Evolutionary conservation across 2,797 vertebrate genomes (phyloP).

Genomic region (Buceros bicornis): DNA sequence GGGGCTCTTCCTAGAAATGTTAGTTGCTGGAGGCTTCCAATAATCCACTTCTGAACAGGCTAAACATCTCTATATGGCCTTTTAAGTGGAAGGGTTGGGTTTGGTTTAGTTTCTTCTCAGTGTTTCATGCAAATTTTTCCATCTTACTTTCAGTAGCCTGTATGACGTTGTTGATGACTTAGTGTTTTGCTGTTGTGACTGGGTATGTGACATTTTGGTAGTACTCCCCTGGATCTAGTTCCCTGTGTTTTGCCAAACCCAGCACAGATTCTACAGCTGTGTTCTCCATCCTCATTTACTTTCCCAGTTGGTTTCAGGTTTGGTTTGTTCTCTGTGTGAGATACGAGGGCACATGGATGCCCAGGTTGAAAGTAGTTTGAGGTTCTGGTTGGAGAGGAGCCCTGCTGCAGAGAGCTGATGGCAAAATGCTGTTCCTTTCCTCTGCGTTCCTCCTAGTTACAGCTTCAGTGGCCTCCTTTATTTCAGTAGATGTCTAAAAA

Average conservation of each 20-base stretch:
- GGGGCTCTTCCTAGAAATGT: background rate
- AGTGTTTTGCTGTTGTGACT: background rate
- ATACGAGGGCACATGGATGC: background rate
- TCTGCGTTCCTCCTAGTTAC: background rate
- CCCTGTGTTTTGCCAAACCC: background rate
- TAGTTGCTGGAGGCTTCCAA: background rate
- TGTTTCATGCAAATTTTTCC: background rate
- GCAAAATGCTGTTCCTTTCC: background rate
- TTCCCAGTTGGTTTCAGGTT: background rate
- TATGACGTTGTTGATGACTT: background rate
- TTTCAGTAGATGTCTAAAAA: background rate
- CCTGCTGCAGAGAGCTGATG: background rate
- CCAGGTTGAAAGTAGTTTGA: background rate
- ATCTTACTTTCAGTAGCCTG: background rate
- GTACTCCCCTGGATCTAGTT: background rate
- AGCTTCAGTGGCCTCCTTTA: background rate
- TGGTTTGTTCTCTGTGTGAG: background rate
- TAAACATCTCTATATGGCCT: background rate
- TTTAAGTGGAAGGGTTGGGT: background rate
- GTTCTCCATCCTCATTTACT: background rate
- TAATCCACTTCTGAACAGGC: background rate
- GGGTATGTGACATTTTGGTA: background rate
- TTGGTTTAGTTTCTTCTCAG: constrained; percentile 43
- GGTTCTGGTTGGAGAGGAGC: background rate
- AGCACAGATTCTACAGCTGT: background rate